These are phyloP conservation scores for Mustela lutreola DNA, from an alignment of 2,113 vertebrate species.

Conservation along the genomic window DNA sequence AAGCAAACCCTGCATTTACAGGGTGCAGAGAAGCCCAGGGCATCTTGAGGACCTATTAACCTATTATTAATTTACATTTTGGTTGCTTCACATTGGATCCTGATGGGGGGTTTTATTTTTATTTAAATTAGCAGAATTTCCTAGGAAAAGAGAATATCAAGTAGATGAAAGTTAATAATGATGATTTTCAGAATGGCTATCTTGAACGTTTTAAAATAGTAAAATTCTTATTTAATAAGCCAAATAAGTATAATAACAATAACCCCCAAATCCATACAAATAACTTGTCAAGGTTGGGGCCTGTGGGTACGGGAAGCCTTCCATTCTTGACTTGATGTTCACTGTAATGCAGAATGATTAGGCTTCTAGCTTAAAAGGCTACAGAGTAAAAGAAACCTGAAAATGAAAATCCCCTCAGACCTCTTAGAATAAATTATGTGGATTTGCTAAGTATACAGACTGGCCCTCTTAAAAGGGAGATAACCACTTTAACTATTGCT, in stretches of 20 bases:
- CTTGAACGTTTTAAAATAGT: constrained; percentile 22
- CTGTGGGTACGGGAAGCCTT: neutral
- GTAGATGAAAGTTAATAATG: neutral
- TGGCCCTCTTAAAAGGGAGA: constrained; percentile 63
- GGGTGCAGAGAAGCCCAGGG: neutral
- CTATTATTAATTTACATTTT: neutral
- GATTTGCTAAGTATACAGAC: constrained; percentile 75
- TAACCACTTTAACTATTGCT: constrained; percentile 39
- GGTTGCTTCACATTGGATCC: neutral
- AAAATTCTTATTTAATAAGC: constrained; percentile 24
- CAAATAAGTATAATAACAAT: neutral
- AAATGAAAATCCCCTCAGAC: constrained; percentile 73
- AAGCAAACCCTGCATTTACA: neutral
- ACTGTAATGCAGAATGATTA: constrained; percentile 61
- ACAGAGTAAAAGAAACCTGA: constrained; percentile 62
- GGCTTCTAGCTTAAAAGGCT: constrained; percentile 65
- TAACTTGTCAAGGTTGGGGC: neutral
- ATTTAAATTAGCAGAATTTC: neutral
- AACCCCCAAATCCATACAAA: neutral
- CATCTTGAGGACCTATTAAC: neutral
- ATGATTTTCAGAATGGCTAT: neutral
- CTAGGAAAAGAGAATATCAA: neutral
- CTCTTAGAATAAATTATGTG: constrained; percentile 72
- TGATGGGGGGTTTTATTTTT: neutral
- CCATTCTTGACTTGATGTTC: neutral